Evolutionary conservation across 2,113 vertebrate species (phyloP).

Genomic region (Cacatua alba): DNA sequence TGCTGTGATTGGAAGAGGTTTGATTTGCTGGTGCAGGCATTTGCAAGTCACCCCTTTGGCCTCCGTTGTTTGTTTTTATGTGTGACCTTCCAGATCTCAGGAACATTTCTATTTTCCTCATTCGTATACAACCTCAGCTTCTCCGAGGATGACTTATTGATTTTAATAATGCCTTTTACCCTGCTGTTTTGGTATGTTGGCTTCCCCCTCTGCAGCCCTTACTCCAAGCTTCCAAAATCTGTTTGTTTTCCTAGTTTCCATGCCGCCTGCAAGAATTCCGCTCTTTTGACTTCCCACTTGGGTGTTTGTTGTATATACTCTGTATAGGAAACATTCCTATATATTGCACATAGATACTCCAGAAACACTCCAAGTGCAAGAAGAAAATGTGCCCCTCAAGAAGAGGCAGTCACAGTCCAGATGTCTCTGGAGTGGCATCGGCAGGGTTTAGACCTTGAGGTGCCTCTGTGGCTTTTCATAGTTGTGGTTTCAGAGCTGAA

Average conservation of each 20-base stretch:
- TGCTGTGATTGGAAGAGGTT: neutral
- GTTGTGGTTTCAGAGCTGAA: neutral
- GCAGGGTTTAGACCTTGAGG: neutral
- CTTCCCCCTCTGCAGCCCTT: conserved; percentile 47
- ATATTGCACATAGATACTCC: neutral
- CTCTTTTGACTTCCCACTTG: conserved; percentile 59
- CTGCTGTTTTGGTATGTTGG: conserved; percentile 67
- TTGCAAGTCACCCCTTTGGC: conserved; percentile 20
- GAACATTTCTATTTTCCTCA: conserved; percentile 9
- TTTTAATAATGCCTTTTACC: conserved; percentile 69
- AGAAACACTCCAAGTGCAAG: neutral
- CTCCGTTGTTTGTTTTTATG: neutral
- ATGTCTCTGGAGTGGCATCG: neutral
- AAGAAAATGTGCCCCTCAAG: neutral
- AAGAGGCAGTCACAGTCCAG: neutral
- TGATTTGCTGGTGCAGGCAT: neutral
- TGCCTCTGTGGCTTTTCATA: neutral
- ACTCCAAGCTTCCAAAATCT: conserved; percentile 53
- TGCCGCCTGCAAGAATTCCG: conserved; percentile 51
- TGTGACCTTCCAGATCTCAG: conserved; percentile 19
- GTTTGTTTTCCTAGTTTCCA: conserved; percentile 73
- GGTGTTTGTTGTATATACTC: conserved; percentile 57
- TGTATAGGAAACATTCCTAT: conserved; percentile 53
- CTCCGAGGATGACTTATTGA: conserved; percentile 58
- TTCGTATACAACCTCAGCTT: conserved; percentile 17